These are phyloP conservation scores for Ranitomeya imitator DNA, from an alignment of 2,113 vertebrate species.

Conservation along the genomic window DNA sequence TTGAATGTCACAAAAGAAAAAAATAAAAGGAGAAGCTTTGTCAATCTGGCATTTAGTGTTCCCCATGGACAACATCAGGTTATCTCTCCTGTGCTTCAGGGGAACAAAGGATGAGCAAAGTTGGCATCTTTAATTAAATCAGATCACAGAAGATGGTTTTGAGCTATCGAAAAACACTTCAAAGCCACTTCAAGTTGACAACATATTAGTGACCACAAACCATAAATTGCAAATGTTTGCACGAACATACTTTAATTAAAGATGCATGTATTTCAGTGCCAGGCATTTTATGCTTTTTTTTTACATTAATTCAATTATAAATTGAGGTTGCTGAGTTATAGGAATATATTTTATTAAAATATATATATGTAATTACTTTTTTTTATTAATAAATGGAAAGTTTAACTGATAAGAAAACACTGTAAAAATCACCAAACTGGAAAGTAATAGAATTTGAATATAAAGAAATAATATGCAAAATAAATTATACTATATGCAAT, in stretches of 20 bases:
- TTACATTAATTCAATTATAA: neutral
- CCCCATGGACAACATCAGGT: conserved; percentile 51
- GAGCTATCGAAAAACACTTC: conserved; percentile 42
- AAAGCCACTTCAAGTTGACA: conserved; percentile 44
- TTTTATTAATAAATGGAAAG: too few relatives aligned
- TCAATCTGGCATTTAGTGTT: conserved; percentile 55
- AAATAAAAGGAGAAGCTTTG: conserved; percentile 52
- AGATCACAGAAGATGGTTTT: conserved; percentile 40
- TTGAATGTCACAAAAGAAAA: conserved; percentile 55
- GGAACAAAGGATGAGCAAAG: conserved; percentile 46
- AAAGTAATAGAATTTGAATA: too few relatives aligned
- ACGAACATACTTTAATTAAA: conserved; percentile 20
- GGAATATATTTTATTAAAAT: neutral
- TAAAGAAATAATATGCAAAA: too few relatives aligned
- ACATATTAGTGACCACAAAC: conserved; percentile 36
- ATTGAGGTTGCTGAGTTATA: conserved; percentile 10
- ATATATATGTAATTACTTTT: neutral
- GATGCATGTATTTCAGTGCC: neutral
- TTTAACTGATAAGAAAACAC: too few relatives aligned
- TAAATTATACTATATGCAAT: too few relatives aligned
- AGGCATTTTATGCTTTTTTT: neutral
- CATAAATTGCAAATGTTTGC: conserved; percentile 34
- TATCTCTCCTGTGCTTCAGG: conserved; percentile 45
- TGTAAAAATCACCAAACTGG: too few relatives aligned
- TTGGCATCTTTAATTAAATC: conserved; percentile 56